Base-by-base conservation (phyloP, 2,113 vertebrate genomes). In the Xiphophorus maculatus region DNA sequence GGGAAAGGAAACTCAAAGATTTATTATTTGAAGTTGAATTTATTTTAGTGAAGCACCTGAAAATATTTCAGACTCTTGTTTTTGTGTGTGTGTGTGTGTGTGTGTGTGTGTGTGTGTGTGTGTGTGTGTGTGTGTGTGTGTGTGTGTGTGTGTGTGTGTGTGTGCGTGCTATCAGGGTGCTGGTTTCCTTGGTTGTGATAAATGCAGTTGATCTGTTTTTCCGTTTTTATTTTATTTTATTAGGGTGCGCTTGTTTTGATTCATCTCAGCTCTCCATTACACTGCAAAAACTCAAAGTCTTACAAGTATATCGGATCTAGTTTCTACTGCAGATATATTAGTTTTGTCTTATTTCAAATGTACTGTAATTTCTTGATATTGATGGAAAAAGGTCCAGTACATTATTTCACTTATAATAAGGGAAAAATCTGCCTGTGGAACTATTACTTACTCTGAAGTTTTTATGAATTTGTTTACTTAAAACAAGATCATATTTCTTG, bases 121-220 rank as follows among this genome's bases (percentile, higher is more conserved):
- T 66, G 13, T 80, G 35, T 73, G 63, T 64, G 63, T 71, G 58
- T 48, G 3, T 48, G 25, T 30, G 62, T 63, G 11, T 73, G 62
- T 40, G 37, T 40, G 37, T 40, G 37, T 40, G 37, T 40, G 37
- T 40, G 37, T 40, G 37, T 12, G 37, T 40, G 8, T 74, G 65
- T 84, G 60, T 51, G 32, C 14, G 63, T 65, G n/a, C 70, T 63
- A 70, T 87, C 89, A 83, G 88, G 82, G 74, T 83, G 63, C 71
- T 64, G 61, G 65, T 44, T 74, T 69, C 69, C 80, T 71, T 62
- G 73, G 71, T 80, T 74, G 29, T n/a, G n/a, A 69, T 69, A 5
- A 62, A 40, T 62, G n/a, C 54, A 62, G 17, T 48, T 48, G 32
- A 71, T 67, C 11, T 74, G n/a, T 76, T 81, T 66, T 73, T 60